phyloP scores from a whole-genome alignment of 2,888 invertebrate genomes.

The Andrena bucephala region DNA sequence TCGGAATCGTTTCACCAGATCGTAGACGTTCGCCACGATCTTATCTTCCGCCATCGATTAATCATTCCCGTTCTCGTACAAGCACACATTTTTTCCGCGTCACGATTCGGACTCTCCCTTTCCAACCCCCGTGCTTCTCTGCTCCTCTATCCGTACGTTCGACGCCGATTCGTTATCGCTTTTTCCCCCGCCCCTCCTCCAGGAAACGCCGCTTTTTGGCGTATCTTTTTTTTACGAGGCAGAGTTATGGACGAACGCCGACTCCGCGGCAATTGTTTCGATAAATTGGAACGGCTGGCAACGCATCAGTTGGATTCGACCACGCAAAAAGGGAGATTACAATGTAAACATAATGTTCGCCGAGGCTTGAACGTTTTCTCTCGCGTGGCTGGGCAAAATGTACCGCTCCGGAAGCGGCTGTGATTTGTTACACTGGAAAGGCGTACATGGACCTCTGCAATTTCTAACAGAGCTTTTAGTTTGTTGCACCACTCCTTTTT shows the following conservation, averaged over 20 bases:
- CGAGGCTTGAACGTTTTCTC: slow-evolving; percentile 24
- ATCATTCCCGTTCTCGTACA: slow-evolving; percentile 44
- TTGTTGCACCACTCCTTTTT: not conserved
- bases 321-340: slow-evolving; percentile 28
- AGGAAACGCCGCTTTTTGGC: not conserved
- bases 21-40: slow-evolving; percentile 18
- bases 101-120: slow-evolving; percentile 22
- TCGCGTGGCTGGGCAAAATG: slow-evolving; percentile 8
- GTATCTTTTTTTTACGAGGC: slow-evolving; percentile 9
- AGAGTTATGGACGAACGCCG: slow-evolving; percentile 19
- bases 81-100: slow-evolving; percentile 44
- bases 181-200: not conserved
- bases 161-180: slow-evolving; percentile 26
- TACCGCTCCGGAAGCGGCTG: slow-evolving; percentile 4
- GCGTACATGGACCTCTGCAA: not conserved
- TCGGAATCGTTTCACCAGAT: slow-evolving; percentile 45
- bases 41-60: slow-evolving; percentile 45
- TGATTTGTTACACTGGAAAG: slow-evolving; percentile 12
- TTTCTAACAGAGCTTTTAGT: slow-evolving; percentile 1
- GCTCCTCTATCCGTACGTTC: not conserved
- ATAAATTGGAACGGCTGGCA: slow-evolving; percentile 43
- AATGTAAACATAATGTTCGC: slow-evolving; percentile 40
- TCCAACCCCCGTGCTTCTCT: not conserved
- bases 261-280: slow-evolving; percentile 31
- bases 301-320: slow-evolving; percentile 25